Evolutionary conservation across 92 coral and sea anemone genomes (phyloP), one percentile per base, ranked within the genome.

Genomic region (Paramuricea clavata): DNA sequence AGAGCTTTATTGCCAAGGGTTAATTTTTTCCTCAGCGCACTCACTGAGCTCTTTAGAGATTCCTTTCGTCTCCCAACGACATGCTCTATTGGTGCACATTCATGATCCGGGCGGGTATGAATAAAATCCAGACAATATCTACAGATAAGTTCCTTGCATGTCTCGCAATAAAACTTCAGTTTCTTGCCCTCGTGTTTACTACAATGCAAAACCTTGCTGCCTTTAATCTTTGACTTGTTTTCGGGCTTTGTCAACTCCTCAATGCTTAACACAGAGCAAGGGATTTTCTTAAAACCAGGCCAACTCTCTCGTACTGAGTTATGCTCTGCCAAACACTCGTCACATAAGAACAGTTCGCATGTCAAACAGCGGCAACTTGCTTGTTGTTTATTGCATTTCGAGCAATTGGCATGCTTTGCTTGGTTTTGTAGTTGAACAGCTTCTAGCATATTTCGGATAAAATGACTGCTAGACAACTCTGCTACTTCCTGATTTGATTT

Each of bases 371-470:
- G 74, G n/a, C 17, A 68, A 23, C 22, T 68, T 25, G 74, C 33
- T 7, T 4, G 21, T 36, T 68, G 6, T 6, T 25, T 30, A 7
- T 23, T 22, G 39, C 74, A 68, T 23, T 17, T 16, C 3, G 71
- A 19, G 31, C 71, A 64, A 10, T 64, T 64, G 71, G 31, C 71
- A 64, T 23, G 16, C 31, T 68, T 68, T 5, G 74, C 74, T 11
- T 30, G 74, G 21, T 30, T 5, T 68, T 68, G 35, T 12, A 68
- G 6, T 36, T 32, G 21, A 32, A 68, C 39, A 32, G 39, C 74
- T 5, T 68, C 74, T 0, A 68, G 74, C 74, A 68, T 68, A 68
- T 68, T 30, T 32, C 74, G 74, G 41, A 68, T 68, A 6, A 68
- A 68, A 68, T 68, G 74, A 68, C 74, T 68, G 43, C 35, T 1